These are phyloP conservation scores for Olivierus martensii DNA, from an alignment of 1,140 invertebrate genomes.

Conservation along the genomic window DNA sequence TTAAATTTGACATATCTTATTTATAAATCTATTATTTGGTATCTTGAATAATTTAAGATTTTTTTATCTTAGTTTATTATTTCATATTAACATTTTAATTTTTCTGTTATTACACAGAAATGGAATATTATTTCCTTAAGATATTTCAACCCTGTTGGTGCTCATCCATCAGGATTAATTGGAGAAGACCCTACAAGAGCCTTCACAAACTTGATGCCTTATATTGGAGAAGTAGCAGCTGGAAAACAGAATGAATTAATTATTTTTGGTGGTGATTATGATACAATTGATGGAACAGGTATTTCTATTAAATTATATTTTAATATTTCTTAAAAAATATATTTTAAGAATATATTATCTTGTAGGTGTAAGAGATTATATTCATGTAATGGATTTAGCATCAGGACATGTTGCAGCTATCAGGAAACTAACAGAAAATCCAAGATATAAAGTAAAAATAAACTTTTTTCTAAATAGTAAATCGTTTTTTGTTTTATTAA, in stretches of 20 bases:
- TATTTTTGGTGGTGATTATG: conserved; percentile 78
- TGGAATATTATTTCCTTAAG: conserved; percentile 80
- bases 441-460: conserved; percentile 42
- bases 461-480: not conserved
- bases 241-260: conserved; percentile 59
- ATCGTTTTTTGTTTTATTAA: not conserved
- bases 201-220: conserved; percentile 83
- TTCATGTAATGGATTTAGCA: conserved; percentile 85
- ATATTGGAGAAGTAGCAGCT: conserved; percentile 62
- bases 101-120: conserved; percentile 37
- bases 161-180: conserved; percentile 72
- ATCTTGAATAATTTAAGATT: too few species aligned
- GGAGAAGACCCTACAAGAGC: conserved; percentile 80
- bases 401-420: conserved; percentile 74
- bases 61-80: too few species aligned
- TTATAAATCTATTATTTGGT: too few species aligned
- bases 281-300: conserved; percentile 83
- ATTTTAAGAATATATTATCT: too few species aligned
- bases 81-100: too few species aligned
- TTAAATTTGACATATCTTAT: too few species aligned
- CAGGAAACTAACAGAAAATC: conserved; percentile 43
- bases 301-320: not conserved
- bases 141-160: conserved; percentile 89
- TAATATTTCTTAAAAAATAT: not conserved
- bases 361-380: conserved; percentile 78